Percentiles rank a stretch among this genome's conserved stretches.
Conservation (phyloP, 2,113 vertebrate genomes). For the Pimephales promelas region DNA sequence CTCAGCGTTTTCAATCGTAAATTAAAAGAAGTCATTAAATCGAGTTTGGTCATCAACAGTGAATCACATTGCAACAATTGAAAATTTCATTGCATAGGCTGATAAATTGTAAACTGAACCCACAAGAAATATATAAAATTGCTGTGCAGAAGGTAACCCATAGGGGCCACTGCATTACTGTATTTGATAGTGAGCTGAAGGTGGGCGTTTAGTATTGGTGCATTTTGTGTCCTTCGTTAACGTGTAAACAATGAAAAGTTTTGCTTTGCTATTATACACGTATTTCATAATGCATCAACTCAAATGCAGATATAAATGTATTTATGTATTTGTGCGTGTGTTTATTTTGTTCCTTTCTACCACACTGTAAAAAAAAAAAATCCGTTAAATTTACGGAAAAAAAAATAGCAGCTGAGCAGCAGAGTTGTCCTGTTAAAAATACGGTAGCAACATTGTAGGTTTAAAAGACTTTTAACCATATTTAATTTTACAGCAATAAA, state of each 20-base stretch:
- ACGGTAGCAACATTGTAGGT: no score
- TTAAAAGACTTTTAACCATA: no score
- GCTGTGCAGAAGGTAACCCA: slow-evolving; percentile 65
- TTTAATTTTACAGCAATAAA: no score
- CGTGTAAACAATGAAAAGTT: background rate
- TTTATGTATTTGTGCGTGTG: no score
- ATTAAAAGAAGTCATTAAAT: background rate
- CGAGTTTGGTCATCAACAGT: background rate
- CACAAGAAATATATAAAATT: slow-evolving; percentile 47
- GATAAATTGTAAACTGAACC: background rate
- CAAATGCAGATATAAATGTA: background rate
- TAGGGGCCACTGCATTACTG: slow-evolving; percentile 76
- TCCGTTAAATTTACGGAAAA: no score
- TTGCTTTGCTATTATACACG: background rate
- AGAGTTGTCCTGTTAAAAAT: no score
- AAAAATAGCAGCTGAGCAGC: no score
- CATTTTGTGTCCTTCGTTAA: background rate
- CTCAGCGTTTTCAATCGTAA: background rate
- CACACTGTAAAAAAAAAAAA: no score
- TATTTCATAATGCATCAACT: background rate
- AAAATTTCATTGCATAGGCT: background rate
- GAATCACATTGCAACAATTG: background rate
- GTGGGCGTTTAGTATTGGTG: background rate
- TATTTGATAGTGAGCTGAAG: slow-evolving; percentile 52
- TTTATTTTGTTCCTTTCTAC: background rate